Evolutionary conservation across 2,797 vertebrate species (phyloP).

Genomic region (Enteromius afrohamiltoni): DNA sequence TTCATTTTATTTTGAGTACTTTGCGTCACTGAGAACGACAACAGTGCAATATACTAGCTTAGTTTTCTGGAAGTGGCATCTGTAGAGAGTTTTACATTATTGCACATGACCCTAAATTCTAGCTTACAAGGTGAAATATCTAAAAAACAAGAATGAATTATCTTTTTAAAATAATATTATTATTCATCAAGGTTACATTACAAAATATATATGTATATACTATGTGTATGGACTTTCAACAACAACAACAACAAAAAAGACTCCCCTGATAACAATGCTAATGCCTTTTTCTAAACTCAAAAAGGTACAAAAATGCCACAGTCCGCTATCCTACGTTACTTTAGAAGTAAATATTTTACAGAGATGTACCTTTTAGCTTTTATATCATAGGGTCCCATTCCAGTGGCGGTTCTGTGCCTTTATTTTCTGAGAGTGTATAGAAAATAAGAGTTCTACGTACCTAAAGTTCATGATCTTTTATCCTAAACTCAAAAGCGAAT

Average conservation of each 20-base stretch:
- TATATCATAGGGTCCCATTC: background rate
- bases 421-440: background rate
- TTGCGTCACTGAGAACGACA: background rate
- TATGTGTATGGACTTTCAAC: background rate
- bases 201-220: background rate
- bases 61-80: background rate
- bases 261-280: background rate
- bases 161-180: background rate
- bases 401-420: background rate
- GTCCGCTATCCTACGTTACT: background rate
- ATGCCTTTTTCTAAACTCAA: background rate
- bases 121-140: background rate
- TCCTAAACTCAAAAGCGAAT: background rate
- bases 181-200: background rate
- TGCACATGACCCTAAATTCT: conserved; percentile 34
- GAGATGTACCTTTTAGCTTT: background rate
- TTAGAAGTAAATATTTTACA: background rate
- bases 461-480: background rate
- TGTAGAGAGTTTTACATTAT: conserved; percentile 5
- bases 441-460: background rate
- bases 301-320: background rate
- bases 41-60: conserved; percentile 21
- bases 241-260: background rate
- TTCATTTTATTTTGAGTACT: background rate
- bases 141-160: background rate